Base-by-base conservation (phyloP, 2,113 vertebrate genomes). In the Alouatta palliata region DNA sequence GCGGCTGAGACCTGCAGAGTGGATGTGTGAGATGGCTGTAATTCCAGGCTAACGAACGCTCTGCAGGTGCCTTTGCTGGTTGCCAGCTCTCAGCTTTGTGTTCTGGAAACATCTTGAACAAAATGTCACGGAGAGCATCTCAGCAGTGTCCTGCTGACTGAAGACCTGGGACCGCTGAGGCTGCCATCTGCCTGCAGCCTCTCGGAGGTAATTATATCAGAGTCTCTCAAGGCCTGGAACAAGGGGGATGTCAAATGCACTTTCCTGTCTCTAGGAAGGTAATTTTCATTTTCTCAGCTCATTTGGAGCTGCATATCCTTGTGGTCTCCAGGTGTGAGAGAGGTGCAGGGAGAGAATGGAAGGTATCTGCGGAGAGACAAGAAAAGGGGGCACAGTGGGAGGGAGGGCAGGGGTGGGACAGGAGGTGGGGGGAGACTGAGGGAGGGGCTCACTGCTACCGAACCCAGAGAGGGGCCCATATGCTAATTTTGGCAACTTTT, bases 151-250 rank as follows among this genome's bases (percentile, higher is more conserved):
- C 98, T 95, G 98, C 98, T 98, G 98, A 96, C 98, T 96, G 96
- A 94, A 96, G 97, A 96, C 97, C 97, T 64, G 94, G 96, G 97
- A 97, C 97, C 97, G 97, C 94, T 0, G 43, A 32, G 13, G 96
- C 97, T 97, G 97, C 98, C 98, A 98, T 99, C 98, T 99, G 99
- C 98, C 98, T 73, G 81, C 64, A 70, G 97, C 96, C 96, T 98
- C 98, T 91, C 93, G 20, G 95, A 84, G 97, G 98, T 98, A 98
- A 99, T 99, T 98, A 98, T 90, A 98, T 93, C 2, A 96, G 37
- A 98, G 96, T 87, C 97, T 97, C 56, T 1, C 88, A 97, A 98
- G 97, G 95, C 94, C 92, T 98, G 84, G 97, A 98, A 97, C 6
- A 92, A 98, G 97, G 97, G 98, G 95, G 97, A 93, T 98, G 98